These are phyloP conservation scores for Tuberolachnus salignus DNA, from an alignment of 2,888 invertebrate species.

Conservation along the genomic window DNA sequence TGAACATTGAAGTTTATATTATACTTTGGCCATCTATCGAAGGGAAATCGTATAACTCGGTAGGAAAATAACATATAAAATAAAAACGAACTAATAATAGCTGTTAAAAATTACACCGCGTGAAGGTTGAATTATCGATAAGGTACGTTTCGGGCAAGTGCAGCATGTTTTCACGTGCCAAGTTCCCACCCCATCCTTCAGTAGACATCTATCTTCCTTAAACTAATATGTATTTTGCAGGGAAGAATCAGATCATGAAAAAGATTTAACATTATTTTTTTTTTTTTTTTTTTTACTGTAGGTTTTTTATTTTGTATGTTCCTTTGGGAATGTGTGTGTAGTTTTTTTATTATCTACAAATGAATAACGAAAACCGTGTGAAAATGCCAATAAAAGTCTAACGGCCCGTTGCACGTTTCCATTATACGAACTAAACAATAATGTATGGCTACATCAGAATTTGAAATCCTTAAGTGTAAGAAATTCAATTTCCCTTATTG, in stretches of 20 bases:
- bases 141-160: conserved; percentile 4
- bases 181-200: conserved; percentile 3
- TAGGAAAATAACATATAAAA: background rate
- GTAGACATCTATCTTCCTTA: conserved; percentile 44
- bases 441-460: background rate
- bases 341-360: conserved; percentile 21
- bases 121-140: conserved; percentile 41
- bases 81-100: background rate
- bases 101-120: conserved; percentile 34
- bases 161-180: conserved; percentile 22
- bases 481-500: background rate
- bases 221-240: conserved; percentile 38
- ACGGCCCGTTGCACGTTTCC: conserved; percentile 1
- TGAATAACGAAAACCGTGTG: conserved; percentile 7
- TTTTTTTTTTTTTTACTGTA: conserved; percentile 26
- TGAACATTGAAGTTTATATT: too few relatives aligned
- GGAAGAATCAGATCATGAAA: conserved; percentile 16
- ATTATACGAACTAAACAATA: conserved; percentile 4
- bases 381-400: conserved; percentile 36
- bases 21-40: too few relatives aligned
- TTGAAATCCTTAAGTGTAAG: background rate
- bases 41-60: background rate
- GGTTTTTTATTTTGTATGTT: conserved; percentile 19
- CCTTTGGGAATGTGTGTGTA: background rate
- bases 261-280: conserved; percentile 34